phyloP scores from a whole-genome alignment of 1,140 invertebrate species.

The Zelostemma sp. region DNA sequence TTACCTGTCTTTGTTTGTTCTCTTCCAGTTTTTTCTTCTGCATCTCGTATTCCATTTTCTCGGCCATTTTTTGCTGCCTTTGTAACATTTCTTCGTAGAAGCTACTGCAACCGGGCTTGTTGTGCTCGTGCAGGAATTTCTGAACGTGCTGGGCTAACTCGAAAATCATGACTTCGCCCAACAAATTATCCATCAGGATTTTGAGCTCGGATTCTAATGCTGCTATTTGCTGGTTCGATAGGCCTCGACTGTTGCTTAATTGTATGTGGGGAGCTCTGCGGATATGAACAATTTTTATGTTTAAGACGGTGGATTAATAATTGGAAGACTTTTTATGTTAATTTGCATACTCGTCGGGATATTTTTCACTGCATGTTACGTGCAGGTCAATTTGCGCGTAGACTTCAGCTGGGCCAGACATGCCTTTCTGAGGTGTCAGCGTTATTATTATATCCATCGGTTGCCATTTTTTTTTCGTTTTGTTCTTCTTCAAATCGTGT shows the following conservation, averaged over 20 bases:
- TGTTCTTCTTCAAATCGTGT: constrained; percentile 70
- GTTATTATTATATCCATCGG: constrained; percentile 78
- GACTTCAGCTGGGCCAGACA: constrained; percentile 72
- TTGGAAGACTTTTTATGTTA: no score
- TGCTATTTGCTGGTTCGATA: constrained; percentile 75
- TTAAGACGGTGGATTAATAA: no score
- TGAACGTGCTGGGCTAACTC: constrained; percentile 79
- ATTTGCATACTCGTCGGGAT: constrained; percentile 76
- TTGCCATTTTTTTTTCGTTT: constrained; percentile 72
- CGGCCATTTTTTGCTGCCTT: constrained; percentile 70
- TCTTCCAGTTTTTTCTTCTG: constrained; percentile 74
- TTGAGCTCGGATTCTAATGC: constrained; percentile 73
- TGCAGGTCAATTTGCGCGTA: constrained; percentile 79
- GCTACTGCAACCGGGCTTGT: constrained; percentile 80
- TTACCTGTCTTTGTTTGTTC: constrained; percentile 72
- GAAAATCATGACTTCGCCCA: constrained; percentile 84
- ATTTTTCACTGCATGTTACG: constrained; percentile 74
- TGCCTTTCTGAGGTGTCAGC: constrained; percentile 78
- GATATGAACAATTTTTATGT: background rate
- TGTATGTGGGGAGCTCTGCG: constrained; percentile 73
- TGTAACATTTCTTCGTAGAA: constrained; percentile 89
- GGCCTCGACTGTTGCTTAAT: constrained; percentile 77
- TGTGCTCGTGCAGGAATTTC: constrained; percentile 79
- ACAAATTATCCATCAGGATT: constrained; percentile 70
- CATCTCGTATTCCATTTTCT: constrained; percentile 72